Base-by-base conservation (phyloP, 1,140 invertebrate species). In the Microplitis demolitor region DNA sequence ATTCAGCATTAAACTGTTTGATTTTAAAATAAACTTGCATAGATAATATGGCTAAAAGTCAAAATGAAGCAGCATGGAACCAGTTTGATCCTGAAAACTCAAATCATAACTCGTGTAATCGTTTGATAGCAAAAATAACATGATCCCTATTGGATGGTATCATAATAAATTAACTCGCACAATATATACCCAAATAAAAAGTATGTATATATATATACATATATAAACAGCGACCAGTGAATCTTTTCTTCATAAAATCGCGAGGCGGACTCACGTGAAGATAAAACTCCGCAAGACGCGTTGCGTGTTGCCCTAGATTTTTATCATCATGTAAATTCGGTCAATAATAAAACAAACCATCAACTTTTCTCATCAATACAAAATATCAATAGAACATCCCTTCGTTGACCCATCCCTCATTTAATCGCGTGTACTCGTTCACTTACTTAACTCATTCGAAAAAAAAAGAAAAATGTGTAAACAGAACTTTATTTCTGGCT, bases 161-260 rank as follows among this genome's bases (percentile, higher is more conserved):
- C 39, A 45, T 8, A 45, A 45, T 45, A 45, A 0, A 45, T 45
- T 45, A 45, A 8, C 39, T 5, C 39, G 11, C 6, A 45, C 24
- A 24, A 24, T 9, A 45, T 3, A 45, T 45, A 45, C 39, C 39
- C 39, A 4, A 45, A 45, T 45, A 45, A 45, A 6, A 61, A 35
- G 31, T 3, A 63, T 63, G 14, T 63, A 63, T 63, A 63, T 5
- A 35, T 35, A n/a, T 13, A 31, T 24, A 9, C 3, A 11, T 8
- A 24, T 1, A 24, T 24, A n/a, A n/a, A 24, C 9, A 60, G 4
- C 58, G 13, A 33, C 4, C 16, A 8, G 3, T 0, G 6, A 45
- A 45, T 9, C 39, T 45, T 8, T 16, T 33, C 24, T 24, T 13
- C 45, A 67, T 67, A 67, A 67, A 53, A 67, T 67, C 64, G 39